phyloP scores from a whole-genome alignment of 2,888 invertebrate genomes.

The Dicyrtoma fusca region DNA sequence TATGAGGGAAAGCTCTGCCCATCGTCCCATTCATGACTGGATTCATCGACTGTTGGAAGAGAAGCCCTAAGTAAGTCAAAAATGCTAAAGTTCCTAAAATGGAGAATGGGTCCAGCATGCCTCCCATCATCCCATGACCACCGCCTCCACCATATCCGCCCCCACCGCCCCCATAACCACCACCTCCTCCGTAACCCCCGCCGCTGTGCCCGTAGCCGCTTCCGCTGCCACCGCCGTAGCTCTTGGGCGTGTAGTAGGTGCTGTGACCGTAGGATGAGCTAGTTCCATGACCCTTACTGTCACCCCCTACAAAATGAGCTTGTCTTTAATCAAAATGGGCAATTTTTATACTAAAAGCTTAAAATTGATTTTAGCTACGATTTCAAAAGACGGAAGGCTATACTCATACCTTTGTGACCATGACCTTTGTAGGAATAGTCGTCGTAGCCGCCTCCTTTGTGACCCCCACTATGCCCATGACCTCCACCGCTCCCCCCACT shows the following conservation, averaged over 20 bases:
- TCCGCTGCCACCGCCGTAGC: conserved; percentile 38
- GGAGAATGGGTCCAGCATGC: conserved; percentile 53
- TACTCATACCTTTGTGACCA: neutral
- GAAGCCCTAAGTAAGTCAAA: conserved; percentile 50
- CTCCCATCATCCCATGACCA: conserved; percentile 26
- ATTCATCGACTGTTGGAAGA: conserved; percentile 51
- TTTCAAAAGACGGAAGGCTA: neutral
- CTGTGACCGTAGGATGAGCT: conserved; percentile 24
- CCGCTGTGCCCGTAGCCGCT: conserved; percentile 20
- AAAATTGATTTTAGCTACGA: neutral
- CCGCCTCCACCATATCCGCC: conserved; percentile 40
- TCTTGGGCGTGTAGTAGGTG: conserved; percentile 33
- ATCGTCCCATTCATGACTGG: conserved; percentile 38
- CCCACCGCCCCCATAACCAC: conserved; percentile 39
- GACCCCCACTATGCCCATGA: conserved; percentile 18
- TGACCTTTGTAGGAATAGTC: conserved; percentile 2
- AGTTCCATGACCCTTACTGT: conserved; percentile 10
- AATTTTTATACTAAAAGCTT: no score
- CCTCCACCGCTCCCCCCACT: neutral
- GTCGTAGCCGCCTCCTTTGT: neutral
- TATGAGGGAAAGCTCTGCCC: conserved; percentile 24
- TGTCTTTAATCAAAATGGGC: neutral
- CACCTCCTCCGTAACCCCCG: conserved; percentile 26
- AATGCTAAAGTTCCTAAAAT: conserved; percentile 56
- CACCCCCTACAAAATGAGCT: neutral